Evolutionary conservation across 2,888 invertebrate species (phyloP).

Genomic region (Myopa testacea): DNA sequence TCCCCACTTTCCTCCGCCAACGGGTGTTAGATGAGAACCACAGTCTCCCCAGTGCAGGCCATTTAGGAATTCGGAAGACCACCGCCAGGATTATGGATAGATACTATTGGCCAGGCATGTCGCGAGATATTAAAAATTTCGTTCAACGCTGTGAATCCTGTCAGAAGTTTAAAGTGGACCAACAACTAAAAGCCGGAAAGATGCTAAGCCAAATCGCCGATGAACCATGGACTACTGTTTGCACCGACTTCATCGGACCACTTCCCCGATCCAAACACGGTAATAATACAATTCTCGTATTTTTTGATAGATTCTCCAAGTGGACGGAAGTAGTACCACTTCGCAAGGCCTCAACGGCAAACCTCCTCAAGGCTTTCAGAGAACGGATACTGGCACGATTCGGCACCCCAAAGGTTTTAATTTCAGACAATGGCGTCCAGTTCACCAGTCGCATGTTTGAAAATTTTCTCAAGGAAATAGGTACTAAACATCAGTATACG

Average conservation of each 20-base stretch:
- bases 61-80: too few species aligned
- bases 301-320: neutral
- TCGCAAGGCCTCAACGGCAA: neutral
- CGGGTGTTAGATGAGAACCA: too few species aligned
- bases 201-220: neutral
- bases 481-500: constrained; percentile 22
- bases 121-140: neutral
- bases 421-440: constrained; percentile 24
- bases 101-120: constrained; percentile 5
- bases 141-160: neutral
- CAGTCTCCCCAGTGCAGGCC: too few species aligned
- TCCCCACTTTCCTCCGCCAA: too few species aligned
- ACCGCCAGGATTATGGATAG: too few species aligned
- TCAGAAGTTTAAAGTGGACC: neutral
- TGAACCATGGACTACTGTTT: neutral
- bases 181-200: neutral
- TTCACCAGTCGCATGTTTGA: constrained; percentile 16
- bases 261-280: neutral
- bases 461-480: constrained; percentile 7
- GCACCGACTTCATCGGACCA: neutral
- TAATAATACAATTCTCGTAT: neutral
- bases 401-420: constrained; percentile 14
- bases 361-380: neutral
- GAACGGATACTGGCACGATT: constrained; percentile 22
- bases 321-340: neutral